These are phyloP conservation scores for Eretmocerus hayati DNA, from an alignment of 2,888 invertebrate genomes.

Conservation along the genomic window DNA sequence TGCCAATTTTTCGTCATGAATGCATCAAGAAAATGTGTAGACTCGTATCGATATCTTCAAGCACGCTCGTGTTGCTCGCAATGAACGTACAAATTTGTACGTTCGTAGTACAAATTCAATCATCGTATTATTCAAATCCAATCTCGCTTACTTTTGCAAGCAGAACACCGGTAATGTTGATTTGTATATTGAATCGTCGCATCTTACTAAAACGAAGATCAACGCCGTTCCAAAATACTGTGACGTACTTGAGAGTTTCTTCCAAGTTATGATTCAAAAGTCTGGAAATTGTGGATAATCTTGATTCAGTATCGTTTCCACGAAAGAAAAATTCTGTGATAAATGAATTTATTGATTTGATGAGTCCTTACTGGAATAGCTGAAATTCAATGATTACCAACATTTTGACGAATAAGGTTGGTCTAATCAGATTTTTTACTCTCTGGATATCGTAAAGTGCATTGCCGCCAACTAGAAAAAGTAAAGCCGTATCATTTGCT, in stretches of 20 bases:
- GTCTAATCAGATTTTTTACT: not conserved
- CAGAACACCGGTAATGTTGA: constrained; percentile 6
- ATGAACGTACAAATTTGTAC: no score
- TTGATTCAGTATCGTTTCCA: not conserved
- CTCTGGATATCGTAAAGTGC: no score
- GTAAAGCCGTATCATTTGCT: no score
- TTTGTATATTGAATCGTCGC: not conserved
- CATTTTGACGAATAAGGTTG: not conserved
- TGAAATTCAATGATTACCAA: constrained; percentile 1
- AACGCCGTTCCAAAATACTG: constrained; percentile 10
- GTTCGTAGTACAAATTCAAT: not conserved
- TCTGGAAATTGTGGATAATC: not conserved
- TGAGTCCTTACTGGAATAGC: constrained; percentile 1
- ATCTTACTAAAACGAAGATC: constrained; percentile 5
- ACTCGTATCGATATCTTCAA: no score
- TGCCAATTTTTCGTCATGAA: no score
- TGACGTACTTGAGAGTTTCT: constrained; percentile 8
- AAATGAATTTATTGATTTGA: not conserved
- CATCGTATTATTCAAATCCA: no score
- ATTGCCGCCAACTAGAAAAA: no score
- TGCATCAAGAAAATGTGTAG: no score
- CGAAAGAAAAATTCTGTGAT: not conserved
- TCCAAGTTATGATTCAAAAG: constrained; percentile 4
- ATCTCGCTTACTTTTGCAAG: constrained; percentile 8
- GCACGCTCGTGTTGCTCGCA: no score